Percentiles rank a stretch among this genome's conserved stretches.
These are phyloP conservation scores for Sinopyrophorus schimmeli DNA, from an alignment of 2,888 invertebrate genomes.

Conservation along the genomic window DNA sequence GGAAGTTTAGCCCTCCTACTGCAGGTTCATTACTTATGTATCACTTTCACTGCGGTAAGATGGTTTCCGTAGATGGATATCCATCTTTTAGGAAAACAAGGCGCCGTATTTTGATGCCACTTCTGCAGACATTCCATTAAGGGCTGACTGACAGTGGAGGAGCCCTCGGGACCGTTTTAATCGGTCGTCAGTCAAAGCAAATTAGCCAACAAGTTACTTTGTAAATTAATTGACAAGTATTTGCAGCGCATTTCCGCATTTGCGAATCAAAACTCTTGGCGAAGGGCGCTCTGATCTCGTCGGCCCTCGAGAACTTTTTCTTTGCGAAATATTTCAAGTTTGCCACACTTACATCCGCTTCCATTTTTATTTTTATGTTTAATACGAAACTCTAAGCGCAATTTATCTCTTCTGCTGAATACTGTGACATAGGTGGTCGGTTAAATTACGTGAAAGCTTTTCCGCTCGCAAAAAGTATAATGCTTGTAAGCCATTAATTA, in stretches of 20 bases:
- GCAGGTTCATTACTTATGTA: constrained; percentile 28
- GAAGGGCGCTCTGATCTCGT: no score
- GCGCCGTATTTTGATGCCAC: constrained; percentile 17
- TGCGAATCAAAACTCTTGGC: constrained; percentile 23
- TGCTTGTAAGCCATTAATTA: constrained; percentile 35
- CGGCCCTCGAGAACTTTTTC: no score
- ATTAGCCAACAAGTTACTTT: constrained; percentile 35
- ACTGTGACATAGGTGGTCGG: constrained; percentile 23
- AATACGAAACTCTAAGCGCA: constrained; percentile 14
- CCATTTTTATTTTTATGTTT: no score
- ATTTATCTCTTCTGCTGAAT: constrained; percentile 28
- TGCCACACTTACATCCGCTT: no score
- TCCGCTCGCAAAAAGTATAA: constrained; percentile 21
- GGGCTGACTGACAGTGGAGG: constrained; percentile 18
- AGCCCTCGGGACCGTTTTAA: constrained; percentile 27
- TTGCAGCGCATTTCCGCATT: constrained; percentile 20
- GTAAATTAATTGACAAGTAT: constrained; percentile 35
- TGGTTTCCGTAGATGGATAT: constrained; percentile 25
- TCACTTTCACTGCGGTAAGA: constrained; percentile 22
- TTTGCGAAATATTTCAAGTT: no score
- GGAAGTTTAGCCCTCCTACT: constrained; percentile 19
- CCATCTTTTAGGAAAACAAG: constrained; percentile 22
- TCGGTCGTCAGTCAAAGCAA: constrained; percentile 38
- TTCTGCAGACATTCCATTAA: constrained; percentile 25
- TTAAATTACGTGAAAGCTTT: no score